These are phyloP conservation scores for Epistrophella euchroma DNA, from an alignment of 2,888 invertebrate genomes.

Conservation along the genomic window DNA sequence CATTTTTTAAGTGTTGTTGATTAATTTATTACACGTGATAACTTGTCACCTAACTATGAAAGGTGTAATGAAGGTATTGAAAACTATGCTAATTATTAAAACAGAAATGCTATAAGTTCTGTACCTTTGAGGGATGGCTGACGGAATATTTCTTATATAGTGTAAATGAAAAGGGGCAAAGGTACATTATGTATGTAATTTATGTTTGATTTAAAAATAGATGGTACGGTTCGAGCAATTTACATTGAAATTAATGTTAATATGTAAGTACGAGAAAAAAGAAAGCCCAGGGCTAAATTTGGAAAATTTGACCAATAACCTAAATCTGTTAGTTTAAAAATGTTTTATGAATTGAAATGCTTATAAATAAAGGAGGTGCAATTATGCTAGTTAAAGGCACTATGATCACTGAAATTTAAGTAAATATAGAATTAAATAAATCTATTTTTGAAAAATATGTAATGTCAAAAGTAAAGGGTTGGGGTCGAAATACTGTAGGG, in stretches of 20 bases:
- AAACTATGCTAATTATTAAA: constrained; percentile 53
- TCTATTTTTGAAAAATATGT: too few species aligned
- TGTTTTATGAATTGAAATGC: too few species aligned
- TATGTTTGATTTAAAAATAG: neutral
- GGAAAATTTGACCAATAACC: neutral
- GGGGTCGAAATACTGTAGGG: too few species aligned
- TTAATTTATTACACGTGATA: constrained; percentile 53
- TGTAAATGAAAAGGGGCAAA: neutral
- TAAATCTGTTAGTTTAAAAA: neutral
- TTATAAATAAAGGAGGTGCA: too few species aligned
- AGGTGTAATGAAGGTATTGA: constrained; percentile 45
- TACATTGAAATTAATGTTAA: neutral
- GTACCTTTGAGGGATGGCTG: neutral
- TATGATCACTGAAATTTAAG: too few species aligned
- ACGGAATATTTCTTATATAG: neutral
- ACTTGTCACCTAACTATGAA: constrained; percentile 30
- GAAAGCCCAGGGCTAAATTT: neutral
- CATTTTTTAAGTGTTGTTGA: constrained; percentile 62
- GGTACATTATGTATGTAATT: neutral
- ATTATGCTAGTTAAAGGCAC: too few species aligned
- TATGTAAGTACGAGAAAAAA: neutral
- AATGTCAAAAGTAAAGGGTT: too few species aligned
- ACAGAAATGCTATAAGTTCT: neutral
- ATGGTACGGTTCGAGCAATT: neutral
- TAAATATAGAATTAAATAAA: too few species aligned